Conservation (phyloP, 2,113 vertebrate species). For the Esox niger region DNA sequence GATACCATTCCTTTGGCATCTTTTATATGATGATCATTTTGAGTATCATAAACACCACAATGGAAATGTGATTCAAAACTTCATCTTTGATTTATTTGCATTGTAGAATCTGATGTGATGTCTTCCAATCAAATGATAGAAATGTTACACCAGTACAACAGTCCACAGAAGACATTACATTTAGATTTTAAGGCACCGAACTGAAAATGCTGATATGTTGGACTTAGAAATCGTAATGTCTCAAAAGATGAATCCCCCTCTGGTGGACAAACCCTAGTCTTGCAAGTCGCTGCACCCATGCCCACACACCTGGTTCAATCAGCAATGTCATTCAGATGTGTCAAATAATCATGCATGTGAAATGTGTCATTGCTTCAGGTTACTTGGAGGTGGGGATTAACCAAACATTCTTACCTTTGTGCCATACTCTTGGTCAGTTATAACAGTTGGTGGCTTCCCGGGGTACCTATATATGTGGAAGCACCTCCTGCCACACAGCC, state of each 20-base stretch:
- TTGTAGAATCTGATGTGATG: too few species aligned
- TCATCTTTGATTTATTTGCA: too few species aligned
- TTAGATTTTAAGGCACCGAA: background rate
- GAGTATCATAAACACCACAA: too few species aligned
- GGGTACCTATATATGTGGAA: constrained; percentile 91
- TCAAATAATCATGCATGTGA: background rate
- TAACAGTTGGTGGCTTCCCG: constrained; percentile 82
- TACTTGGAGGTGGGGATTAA: constrained; percentile 8
- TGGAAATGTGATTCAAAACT: too few species aligned
- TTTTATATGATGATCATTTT: too few species aligned
- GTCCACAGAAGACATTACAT: too few species aligned
- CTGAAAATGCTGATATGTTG: background rate
- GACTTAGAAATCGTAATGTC: background rate
- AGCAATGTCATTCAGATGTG: background rate
- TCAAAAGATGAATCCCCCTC: background rate
- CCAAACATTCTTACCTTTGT: constrained; percentile 77
- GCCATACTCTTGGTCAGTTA: constrained; percentile 80
- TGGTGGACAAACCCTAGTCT: background rate
- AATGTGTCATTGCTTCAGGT: background rate
- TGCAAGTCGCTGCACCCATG: background rate
- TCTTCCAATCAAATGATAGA: too few species aligned
- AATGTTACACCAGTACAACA: too few species aligned
- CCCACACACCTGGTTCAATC: background rate
- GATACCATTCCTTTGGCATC: too few species aligned
- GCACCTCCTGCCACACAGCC: constrained; percentile 70